A percentile compares a stretch with the other conserved stretches of the same genome.
Evolutionary conservation across 1,140 invertebrate genomes (phyloP).

Genomic region (Bombus waltoni): DNA sequence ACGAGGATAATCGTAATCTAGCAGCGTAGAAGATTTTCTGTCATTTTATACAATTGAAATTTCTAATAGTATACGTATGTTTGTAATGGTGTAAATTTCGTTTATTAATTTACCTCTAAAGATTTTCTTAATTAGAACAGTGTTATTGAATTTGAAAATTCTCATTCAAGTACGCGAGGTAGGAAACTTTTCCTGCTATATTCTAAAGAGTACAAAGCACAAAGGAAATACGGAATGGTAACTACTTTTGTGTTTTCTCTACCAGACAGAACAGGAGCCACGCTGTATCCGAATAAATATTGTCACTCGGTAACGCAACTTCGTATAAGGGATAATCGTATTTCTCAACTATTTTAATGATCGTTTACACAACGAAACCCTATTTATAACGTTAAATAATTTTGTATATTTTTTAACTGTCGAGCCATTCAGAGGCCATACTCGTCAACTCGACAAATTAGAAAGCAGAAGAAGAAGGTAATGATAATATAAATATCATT

Average conservation of each 20-base stretch:
- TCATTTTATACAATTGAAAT: background rate
- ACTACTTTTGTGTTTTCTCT: constrained; percentile 27
- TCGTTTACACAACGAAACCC: no score
- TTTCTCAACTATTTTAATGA: no score
- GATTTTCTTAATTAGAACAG: background rate
- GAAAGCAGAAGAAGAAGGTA: no score
- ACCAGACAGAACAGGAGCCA: background rate
- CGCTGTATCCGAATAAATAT: constrained; percentile 34
- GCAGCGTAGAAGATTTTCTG: no score
- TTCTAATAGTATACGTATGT: background rate
- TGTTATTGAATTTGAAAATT: background rate
- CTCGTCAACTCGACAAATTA: no score
- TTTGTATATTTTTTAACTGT: no score
- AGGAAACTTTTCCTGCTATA: background rate
- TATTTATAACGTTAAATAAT: no score
- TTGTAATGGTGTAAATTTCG: background rate
- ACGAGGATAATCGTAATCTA: no score
- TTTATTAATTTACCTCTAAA: background rate
- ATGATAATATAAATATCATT: no score
- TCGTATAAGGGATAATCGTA: no score
- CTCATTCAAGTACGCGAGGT: background rate
- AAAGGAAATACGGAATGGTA: constrained; percentile 39
- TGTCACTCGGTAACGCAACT: background rate
- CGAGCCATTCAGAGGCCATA: no score
- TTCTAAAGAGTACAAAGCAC: background rate